These are phyloP conservation scores for Neomicropteryx cornuta DNA, from an alignment of 1,140 invertebrate genomes.

Conservation along the genomic window DNA sequence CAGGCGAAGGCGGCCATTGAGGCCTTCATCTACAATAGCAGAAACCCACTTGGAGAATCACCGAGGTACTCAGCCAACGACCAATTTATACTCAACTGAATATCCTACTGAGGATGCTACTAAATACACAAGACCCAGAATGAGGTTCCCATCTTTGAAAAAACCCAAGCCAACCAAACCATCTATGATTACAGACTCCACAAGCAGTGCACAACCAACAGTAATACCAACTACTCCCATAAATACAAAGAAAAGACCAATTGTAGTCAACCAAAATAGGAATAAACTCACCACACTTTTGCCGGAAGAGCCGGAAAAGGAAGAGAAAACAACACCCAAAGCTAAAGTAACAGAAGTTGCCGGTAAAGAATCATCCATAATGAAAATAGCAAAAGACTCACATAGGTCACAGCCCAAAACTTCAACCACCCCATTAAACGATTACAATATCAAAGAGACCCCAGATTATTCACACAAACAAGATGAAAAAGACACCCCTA, in stretches of 20 bases:
- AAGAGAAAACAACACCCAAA: neutral
- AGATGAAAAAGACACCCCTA: constrained; percentile 40
- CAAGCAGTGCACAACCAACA: constrained; percentile 35
- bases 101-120: constrained; percentile 24
- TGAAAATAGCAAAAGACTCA: constrained; percentile 31
- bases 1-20: constrained; percentile 27
- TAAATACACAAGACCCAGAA: constrained; percentile 25
- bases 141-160: constrained; percentile 19
- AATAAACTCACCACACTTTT: no score
- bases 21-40: constrained; percentile 10
- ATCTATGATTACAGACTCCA: constrained; percentile 30
- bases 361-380: constrained; percentile 34
- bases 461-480: constrained; percentile 38
- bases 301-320: no score
- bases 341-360: constrained; percentile 4
- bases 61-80: no score
- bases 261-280: no score
- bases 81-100: constrained; percentile 11
- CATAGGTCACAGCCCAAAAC: constrained; percentile 21
- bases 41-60: no score
- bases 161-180: constrained; percentile 27
- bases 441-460: constrained; percentile 23
- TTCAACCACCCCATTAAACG: constrained; percentile 17
- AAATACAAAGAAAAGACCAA: no score
- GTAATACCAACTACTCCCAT: constrained; percentile 31